A percentile compares a stretch with the other conserved stretches of the same genome.
phyloP scores from a whole-genome alignment of 2,113 vertebrate species.

The Tonatia bakeri region DNA sequence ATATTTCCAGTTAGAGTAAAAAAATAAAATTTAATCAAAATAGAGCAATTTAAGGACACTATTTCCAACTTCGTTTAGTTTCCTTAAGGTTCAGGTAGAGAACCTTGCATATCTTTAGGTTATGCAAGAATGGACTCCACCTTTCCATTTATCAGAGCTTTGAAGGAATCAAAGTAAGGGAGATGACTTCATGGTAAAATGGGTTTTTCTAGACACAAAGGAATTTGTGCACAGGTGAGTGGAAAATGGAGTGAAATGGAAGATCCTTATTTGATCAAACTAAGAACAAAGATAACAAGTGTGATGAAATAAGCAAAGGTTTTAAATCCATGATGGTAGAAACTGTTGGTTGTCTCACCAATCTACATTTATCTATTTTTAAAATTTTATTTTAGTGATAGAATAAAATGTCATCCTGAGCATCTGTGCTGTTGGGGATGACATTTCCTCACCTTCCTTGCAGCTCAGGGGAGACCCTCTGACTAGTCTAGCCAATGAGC shows the following conservation, averaged over 20 bases:
- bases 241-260: not conserved
- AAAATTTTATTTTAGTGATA: not conserved
- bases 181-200: not conserved
- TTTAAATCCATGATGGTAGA: not conserved
- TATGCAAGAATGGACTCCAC: not conserved
- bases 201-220: not conserved
- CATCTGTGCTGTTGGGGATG: not conserved
- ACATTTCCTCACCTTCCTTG: not conserved
- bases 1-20: constrained; percentile 30
- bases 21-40: constrained; percentile 36
- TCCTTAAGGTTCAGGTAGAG: not conserved
- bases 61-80: constrained; percentile 4
- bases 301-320: not conserved
- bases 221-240: not conserved
- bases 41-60: not conserved
- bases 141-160: not conserved
- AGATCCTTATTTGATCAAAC: not conserved
- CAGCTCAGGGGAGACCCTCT: not conserved
- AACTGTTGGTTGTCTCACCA: not conserved
- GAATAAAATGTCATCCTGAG: not conserved
- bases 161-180: constrained; percentile 18
- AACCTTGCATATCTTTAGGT: not conserved
- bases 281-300: not conserved
- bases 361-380: not conserved
- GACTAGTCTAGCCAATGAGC: not conserved